These are phyloP conservation scores for Aplodontia rufa DNA, from an alignment of 2,113 vertebrate species.

Conservation along the genomic window DNA sequence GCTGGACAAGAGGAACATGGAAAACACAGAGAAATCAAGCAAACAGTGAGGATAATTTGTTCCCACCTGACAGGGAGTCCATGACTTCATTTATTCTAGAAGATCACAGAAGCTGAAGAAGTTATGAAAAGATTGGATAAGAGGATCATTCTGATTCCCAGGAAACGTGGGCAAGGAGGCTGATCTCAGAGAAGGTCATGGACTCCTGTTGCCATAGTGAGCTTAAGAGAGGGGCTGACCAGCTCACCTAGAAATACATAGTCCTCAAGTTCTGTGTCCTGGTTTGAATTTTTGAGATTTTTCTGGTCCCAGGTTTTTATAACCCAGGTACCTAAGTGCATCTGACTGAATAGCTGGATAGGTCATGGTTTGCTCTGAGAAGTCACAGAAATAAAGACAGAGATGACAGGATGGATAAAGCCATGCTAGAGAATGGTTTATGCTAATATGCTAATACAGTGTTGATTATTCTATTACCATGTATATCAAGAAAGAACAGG, in stretches of 20 bases:
- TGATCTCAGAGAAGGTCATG: neutral
- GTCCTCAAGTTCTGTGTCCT: neutral
- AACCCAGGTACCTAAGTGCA: neutral
- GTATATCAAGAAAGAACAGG: too few relatives aligned
- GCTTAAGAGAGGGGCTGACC: neutral
- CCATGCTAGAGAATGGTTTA: too few relatives aligned
- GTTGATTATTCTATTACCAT: too few relatives aligned
- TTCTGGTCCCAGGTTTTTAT: neutral
- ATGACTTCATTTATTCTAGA: neutral
- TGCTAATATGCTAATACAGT: too few relatives aligned
- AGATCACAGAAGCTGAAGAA: neutral
- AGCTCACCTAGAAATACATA: neutral
- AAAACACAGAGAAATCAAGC: neutral
- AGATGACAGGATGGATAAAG: neutral
- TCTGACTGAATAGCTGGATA: neutral
- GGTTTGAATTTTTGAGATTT: neutral
- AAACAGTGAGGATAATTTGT: neutral
- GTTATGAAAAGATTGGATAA: neutral
- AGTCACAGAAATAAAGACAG: neutral
- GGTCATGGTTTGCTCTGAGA: neutral
- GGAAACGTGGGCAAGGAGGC: neutral
- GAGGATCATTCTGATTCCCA: neutral
- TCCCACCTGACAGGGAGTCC: neutral
- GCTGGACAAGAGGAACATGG: neutral
- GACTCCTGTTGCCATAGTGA: neutral